Percentiles rank a stretch among this genome's conserved stretches.
Conservation (phyloP, 1,140 invertebrate species). For the Linepithema humile region DNA sequence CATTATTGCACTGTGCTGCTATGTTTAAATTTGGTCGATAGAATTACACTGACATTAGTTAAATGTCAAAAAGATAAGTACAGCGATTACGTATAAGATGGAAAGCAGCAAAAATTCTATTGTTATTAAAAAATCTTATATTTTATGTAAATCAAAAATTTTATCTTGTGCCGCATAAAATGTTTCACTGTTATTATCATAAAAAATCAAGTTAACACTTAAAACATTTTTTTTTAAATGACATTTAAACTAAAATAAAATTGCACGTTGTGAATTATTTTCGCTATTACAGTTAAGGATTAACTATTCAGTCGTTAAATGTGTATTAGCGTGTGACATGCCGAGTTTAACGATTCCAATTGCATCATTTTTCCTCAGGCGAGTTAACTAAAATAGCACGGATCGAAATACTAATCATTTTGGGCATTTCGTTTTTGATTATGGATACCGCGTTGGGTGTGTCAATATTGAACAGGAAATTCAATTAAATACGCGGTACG, state of each 20-base stretch:
- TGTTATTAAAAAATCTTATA: too few species aligned
- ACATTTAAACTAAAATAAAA: not conserved
- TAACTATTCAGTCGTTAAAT: not conserved
- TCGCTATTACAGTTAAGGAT: not conserved
- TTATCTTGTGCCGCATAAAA: not conserved
- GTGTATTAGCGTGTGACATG: not conserved
- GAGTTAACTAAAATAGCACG: slow-evolving; percentile 47
- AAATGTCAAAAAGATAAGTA: too few species aligned
- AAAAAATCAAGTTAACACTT: too few species aligned
- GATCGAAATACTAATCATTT: slow-evolving; percentile 40
- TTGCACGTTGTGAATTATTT: not conserved
- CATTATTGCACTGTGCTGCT: too few species aligned
- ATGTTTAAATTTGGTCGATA: too few species aligned
- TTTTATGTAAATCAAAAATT: slow-evolving; percentile 8
- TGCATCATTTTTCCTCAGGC: not conserved
- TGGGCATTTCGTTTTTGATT: slow-evolving; percentile 45
- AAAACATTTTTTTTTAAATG: too few species aligned
- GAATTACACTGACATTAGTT: too few species aligned
- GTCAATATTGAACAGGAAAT: slow-evolving; percentile 49
- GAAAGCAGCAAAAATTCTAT: too few species aligned
- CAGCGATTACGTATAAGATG: too few species aligned
- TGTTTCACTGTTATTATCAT: too few species aligned
- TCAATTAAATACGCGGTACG: slow-evolving; percentile 60
- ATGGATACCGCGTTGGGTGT: slow-evolving; percentile 30
- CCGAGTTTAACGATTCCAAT: not conserved